A percentile compares a stretch with the other conserved stretches of the same genome.
phyloP scores from a whole-genome alignment of 53 echinoderm and acorn worm genomes.

The Patiria pectinifera region DNA sequence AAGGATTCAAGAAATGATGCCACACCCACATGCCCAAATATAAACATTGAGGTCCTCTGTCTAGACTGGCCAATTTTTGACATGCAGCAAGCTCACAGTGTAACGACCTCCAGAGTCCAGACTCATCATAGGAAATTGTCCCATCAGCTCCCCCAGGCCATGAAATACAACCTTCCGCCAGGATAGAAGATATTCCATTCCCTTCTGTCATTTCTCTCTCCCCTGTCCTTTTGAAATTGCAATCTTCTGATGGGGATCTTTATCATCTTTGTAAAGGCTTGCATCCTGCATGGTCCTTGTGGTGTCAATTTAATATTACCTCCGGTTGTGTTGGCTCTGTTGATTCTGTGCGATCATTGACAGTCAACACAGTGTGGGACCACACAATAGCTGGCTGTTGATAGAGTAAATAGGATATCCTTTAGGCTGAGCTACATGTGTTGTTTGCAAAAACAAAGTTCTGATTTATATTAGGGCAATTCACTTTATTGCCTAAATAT shows the following conservation, averaged over 20 bases:
- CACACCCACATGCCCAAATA: not conserved
- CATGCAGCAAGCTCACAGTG: conserved; percentile 1
- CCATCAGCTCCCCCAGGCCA: conserved; percentile 5
- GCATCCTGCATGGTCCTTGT: not conserved
- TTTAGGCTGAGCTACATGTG: not conserved
- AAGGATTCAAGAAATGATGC: not conserved
- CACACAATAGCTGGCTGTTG: not conserved
- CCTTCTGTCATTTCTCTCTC: not conserved
- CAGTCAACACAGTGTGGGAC: not conserved
- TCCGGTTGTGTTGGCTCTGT: not conserved
- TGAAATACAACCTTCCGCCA: conserved; percentile 38
- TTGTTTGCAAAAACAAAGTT: not conserved
- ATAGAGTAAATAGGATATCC: not conserved
- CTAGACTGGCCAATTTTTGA: not conserved
- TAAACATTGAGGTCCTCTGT: conserved; percentile 14
- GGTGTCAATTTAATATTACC: conserved; percentile 3
- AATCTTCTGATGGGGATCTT: not conserved
- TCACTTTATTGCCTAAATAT: too few relatives aligned
- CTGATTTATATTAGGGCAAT: too few relatives aligned
- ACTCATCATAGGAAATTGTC: conserved; percentile 1
- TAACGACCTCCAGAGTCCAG: conserved; percentile 17
- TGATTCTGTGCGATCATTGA: not conserved
- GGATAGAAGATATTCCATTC: conserved; percentile 22
- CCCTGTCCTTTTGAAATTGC: conserved; percentile 32
- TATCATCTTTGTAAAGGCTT: not conserved